phyloP scores from a whole-genome alignment of 2,888 invertebrate species.

The Lasioglossum zephyrum region DNA sequence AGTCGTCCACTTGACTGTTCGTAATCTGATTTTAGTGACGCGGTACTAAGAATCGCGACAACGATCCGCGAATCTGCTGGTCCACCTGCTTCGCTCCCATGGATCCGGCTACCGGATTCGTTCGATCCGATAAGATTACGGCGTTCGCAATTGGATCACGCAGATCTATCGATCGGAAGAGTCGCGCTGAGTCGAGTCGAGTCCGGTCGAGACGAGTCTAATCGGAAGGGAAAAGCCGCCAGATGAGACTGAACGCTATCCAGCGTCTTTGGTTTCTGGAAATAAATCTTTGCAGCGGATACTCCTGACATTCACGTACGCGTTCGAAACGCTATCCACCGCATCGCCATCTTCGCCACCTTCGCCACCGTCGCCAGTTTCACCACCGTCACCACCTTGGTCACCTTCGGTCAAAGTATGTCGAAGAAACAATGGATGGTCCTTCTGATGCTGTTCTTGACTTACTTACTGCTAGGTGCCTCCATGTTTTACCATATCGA shows the following conservation, averaged over 20 bases:
- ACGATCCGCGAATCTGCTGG: slow-evolving; percentile 10
- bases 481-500: slow-evolving; percentile 94
- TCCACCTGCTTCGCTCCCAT: neutral
- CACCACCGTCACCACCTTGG: neutral
- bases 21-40: slow-evolving; percentile 57
- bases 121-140: neutral
- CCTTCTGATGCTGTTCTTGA: slow-evolving; percentile 90
- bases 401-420: slow-evolving; percentile 85
- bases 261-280: neutral
- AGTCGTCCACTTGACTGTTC: slow-evolving; percentile 40
- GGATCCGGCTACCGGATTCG: neutral
- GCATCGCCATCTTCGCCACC: neutral
- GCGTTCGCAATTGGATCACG: neutral
- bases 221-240: neutral
- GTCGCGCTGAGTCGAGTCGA: neutral
- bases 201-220: neutral
- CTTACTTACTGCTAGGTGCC: slow-evolving; percentile 93
- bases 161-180: neutral
- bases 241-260: slow-evolving; percentile 32
- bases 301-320: slow-evolving; percentile 2
- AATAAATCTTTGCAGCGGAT: neutral
- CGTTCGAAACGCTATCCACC: no score
- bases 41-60: slow-evolving; percentile 35
- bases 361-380: neutral
- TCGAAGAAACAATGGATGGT: slow-evolving; percentile 92